These are phyloP conservation scores for Crotophaga sulcirostris DNA, from an alignment of 2,113 vertebrate genomes.

Conservation along the genomic window DNA sequence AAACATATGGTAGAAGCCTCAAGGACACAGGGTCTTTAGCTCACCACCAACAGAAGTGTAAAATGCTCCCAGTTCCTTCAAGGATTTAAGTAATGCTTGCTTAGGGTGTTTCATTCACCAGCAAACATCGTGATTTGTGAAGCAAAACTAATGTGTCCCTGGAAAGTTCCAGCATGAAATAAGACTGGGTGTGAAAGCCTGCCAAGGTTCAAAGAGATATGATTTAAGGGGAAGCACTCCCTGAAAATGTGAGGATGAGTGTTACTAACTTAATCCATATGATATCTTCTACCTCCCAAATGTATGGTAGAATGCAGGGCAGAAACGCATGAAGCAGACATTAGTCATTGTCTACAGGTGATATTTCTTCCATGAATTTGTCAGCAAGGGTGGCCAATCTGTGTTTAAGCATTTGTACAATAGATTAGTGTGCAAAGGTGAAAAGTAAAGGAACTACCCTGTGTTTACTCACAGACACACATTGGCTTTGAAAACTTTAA, in stretches of 20 bases:
- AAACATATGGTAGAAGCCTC: conserved; percentile 56
- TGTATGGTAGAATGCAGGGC: conserved; percentile 50
- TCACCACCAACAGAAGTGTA: conserved; percentile 49
- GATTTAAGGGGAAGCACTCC: conserved; percentile 75
- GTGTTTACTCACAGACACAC: not conserved
- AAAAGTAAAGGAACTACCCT: conserved; percentile 31
- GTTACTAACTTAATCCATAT: conserved; percentile 89
- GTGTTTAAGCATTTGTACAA: conserved; percentile 75
- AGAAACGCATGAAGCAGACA: conserved; percentile 73
- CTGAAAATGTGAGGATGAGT: conserved; percentile 76
- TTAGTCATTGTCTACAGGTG: conserved; percentile 80
- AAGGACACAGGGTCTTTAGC: conserved; percentile 34
- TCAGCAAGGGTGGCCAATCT: conserved; percentile 68
- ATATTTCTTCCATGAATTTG: conserved; percentile 73
- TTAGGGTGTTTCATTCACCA: conserved; percentile 70
- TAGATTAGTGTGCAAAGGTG: conserved; percentile 68
- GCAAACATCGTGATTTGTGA: conserved; percentile 83
- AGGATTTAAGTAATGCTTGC: conserved; percentile 69
- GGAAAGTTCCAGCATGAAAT: conserved; percentile 82
- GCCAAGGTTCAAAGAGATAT: conserved; percentile 74
- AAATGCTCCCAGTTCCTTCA: conserved; percentile 60
- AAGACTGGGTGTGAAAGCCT: conserved; percentile 80
- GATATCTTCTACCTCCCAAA: conserved; percentile 67
- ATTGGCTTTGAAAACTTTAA: not conserved
- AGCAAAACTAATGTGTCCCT: conserved; percentile 82